Conservation (phyloP, 2,113 vertebrate genomes). For the human region DNA sequence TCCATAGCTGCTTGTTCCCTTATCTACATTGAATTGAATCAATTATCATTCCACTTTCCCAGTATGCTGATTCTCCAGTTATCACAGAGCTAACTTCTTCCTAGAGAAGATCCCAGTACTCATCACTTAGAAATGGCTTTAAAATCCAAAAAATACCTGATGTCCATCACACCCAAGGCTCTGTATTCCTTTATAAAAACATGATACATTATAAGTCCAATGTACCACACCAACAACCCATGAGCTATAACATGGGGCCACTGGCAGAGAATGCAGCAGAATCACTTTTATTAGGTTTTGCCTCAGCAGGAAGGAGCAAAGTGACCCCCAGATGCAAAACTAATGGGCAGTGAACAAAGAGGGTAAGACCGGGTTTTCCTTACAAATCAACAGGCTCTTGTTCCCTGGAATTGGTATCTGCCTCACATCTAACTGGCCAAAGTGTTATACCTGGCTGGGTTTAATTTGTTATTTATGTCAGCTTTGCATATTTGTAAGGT, state of each 20-base stretch:
- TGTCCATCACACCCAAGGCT: neutral
- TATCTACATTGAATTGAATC: neutral
- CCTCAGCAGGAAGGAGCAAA: conserved; percentile 68
- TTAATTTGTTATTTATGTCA: conserved; percentile 93
- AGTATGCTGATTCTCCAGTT: rapidly evolving
- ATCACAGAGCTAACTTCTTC: neutral
- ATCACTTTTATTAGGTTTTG: conserved; percentile 77
- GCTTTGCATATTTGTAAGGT: conserved; percentile 93
- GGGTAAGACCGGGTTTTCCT: conserved; percentile 82
- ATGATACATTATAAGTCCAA: conserved; percentile 20
- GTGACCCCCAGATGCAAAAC: conserved; percentile 78
- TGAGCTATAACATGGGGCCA: neutral
- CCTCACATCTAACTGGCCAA: conserved; percentile 76
- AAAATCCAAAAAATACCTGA: neutral
- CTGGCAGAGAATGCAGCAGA: conserved; percentile 63
- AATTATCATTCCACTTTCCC: neutral
- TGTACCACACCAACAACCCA: neutral
- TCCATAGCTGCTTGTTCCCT: neutral
- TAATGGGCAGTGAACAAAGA: conserved; percentile 75
- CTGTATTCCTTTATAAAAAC: conserved; percentile 5
- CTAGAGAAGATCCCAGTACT: neutral
- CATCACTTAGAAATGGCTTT: neutral
- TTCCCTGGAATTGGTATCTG: conserved; percentile 77
- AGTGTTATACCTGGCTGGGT: conserved; percentile 88
- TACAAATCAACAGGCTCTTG: conserved; percentile 81